Percentiles rank a stretch among this genome's conserved stretches.
These are phyloP conservation scores for Mareca penelope DNA, from an alignment of 2,797 vertebrate species.

Conservation along the genomic window DNA sequence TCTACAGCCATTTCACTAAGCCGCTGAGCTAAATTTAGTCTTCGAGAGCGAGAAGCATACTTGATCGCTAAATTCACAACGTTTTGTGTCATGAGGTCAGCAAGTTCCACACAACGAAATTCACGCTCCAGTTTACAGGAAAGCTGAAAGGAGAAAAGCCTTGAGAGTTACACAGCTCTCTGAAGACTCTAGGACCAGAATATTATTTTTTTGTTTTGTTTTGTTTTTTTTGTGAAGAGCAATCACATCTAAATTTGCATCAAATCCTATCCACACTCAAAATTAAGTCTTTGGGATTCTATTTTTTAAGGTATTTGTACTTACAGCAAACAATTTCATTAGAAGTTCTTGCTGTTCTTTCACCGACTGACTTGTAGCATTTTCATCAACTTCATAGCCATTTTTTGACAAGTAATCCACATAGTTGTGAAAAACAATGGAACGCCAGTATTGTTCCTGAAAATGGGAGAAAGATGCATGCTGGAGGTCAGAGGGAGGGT, in stretches of 20 bases:
- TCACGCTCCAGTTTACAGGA: conserved; percentile 95
- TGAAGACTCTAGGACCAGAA: no score
- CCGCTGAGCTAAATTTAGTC: conserved; percentile 87
- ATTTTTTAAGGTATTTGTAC: conserved; percentile 56
- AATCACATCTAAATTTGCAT: neutral
- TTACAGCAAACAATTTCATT: conserved; percentile 98
- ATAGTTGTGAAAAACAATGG: conserved; percentile 88
- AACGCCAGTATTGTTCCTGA: conserved; percentile 95
- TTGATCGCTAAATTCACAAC: conserved; percentile 90
- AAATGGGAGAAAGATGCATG: neutral
- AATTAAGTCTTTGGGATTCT: neutral
- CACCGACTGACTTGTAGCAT: conserved; percentile 77
- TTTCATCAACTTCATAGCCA: conserved; percentile 89
- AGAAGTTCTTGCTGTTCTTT: conserved; percentile 94
- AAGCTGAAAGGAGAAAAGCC: conserved; percentile 78
- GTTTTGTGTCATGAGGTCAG: conserved; percentile 89
- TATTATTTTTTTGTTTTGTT: no score
- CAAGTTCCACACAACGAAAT: conserved; percentile 93
- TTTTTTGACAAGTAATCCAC: conserved; percentile 87
- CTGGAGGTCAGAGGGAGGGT: neutral
- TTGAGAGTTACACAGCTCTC: neutral
- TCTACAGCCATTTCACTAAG: conserved; percentile 89
- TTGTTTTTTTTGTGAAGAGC: neutral
- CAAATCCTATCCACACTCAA: neutral
- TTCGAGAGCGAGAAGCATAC: conserved; percentile 91